Percentiles rank a stretch among this genome's conserved stretches.
These are phyloP conservation scores for Spermophilus dauricus DNA, from an alignment of 2,113 vertebrate species.

Conservation along the genomic window DNA sequence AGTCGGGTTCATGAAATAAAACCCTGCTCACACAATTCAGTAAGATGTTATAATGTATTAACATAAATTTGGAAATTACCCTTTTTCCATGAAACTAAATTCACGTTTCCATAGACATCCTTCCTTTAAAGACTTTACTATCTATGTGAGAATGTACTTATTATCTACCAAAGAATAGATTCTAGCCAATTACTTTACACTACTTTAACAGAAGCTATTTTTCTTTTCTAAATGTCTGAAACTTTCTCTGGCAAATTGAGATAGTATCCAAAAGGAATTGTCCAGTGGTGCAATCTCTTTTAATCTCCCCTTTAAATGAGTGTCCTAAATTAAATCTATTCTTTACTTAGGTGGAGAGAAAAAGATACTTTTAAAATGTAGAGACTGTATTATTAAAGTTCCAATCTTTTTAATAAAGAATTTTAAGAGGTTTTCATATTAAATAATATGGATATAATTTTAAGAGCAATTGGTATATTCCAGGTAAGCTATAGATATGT, in stretches of 20 bases:
- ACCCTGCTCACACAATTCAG: not conserved
- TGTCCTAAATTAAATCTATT: slow-evolving; percentile 38
- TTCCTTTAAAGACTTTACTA: not conserved
- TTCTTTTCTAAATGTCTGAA: slow-evolving; percentile 50
- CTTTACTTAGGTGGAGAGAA: not conserved
- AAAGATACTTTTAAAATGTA: slow-evolving; percentile 10
- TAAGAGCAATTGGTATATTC: not conserved
- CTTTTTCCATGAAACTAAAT: not conserved
- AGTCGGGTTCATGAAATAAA: not conserved
- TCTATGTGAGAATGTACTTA: not conserved
- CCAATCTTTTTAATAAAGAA: not conserved
- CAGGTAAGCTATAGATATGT: not conserved
- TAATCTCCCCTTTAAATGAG: slow-evolving; percentile 37
- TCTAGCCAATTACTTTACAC: slow-evolving; percentile 48
- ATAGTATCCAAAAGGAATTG: slow-evolving; percentile 42
- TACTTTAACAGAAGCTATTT: slow-evolving; percentile 49
- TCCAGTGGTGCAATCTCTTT: slow-evolving; percentile 38
- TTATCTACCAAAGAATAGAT: not conserved
- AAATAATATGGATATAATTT: not conserved
- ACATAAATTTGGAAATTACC: slow-evolving; percentile 41
- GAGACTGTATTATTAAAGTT: not conserved
- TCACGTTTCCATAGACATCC: not conserved
- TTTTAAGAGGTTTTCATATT: not conserved
- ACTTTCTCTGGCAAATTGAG: slow-evolving; percentile 30
- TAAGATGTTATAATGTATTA: not conserved